Evolutionary conservation across 2,113 vertebrate species (phyloP), one percentile per base, ranked within the genome.

Genomic region (Serranochromis macrocephalus): DNA sequence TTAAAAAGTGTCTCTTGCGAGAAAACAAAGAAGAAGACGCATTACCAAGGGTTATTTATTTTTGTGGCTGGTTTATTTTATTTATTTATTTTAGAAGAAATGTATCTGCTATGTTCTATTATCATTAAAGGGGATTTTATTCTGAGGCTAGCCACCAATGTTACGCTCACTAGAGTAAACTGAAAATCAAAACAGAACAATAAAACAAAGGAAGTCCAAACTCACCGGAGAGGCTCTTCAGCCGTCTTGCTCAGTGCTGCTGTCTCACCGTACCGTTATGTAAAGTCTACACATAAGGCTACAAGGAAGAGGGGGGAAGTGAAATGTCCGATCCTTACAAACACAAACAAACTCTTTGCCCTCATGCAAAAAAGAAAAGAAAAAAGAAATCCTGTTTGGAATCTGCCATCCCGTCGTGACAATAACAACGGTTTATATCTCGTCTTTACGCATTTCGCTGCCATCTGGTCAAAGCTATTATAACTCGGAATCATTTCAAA

Each of bases 141-240:
- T 51, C 45, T 47, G 45, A 78, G 42, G 14, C 4, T 47, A 49
- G 16, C 1, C 42, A 51, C 40, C 21, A 49, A 49, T 49, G 71
- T 45, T 47, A 78, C 14, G 14, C 14, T 8, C 42, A 78, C 10
- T 13, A 31, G 42, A 51, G n/a, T 38, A 87, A 84, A 84, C 5
- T 21, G 51, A 54, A 11, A 80, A 63, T 21, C 19, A 36, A 63
- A 66, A 66, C 61, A 21, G 19, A 66, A 38, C 33, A 38, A 66
- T 38, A 66, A 66, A 38, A 66, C 61, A 86, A 90, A 85, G 68
- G 26, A 57, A 71, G 84, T 38, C 54, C 19, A 85, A 87, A 94
- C 94, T 96, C 94, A 95, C 91, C 94, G 71, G 71, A 91, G 87
- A 82, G 85, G 84, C 31, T 85, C 87, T 91, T 49, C 89, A 84